Conservation (phyloP, 2,797 vertebrate species). For the Enteromius radiatus region DNA sequence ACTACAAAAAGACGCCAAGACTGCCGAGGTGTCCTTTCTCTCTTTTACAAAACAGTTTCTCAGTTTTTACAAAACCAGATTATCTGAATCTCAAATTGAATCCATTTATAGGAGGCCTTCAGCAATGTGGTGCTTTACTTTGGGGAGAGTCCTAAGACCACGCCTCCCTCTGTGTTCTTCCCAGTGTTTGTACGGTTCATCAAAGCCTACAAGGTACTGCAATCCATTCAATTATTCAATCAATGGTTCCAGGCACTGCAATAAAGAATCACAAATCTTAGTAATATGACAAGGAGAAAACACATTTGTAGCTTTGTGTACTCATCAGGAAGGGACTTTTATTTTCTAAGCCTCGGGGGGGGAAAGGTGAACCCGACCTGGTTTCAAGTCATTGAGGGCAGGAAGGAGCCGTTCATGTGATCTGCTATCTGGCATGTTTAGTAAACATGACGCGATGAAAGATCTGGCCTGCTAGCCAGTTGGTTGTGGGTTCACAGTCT, state of each 20-base stretch:
- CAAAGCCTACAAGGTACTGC: slow-evolving; percentile 91
- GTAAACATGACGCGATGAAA: slow-evolving; percentile 21
- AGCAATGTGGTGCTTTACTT: slow-evolving; percentile 95
- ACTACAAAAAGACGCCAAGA: slow-evolving; percentile 90
- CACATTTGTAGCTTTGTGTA: not conserved
- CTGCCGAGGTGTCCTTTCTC: slow-evolving; percentile 82
- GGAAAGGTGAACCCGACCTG: slow-evolving; percentile 15
- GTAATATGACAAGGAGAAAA: not conserved
- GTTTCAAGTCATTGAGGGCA: slow-evolving; percentile 2
- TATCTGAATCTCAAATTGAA: slow-evolving; percentile 50
- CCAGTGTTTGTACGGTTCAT: slow-evolving; percentile 96
- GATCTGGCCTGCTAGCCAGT: slow-evolving; percentile 3
- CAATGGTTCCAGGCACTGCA: not conserved
- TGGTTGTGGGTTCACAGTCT: slow-evolving; percentile 7
- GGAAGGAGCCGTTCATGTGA: slow-evolving; percentile 6
- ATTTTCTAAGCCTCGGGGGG: not conserved
- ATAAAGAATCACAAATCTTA: not conserved
- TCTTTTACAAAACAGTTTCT: slow-evolving; percentile 4
- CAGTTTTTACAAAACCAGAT: slow-evolving; percentile 42
- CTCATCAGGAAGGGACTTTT: slow-evolving; percentile 7
- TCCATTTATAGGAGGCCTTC: slow-evolving; percentile 88
- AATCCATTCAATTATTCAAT: slow-evolving; percentile 4
- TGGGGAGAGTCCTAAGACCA: slow-evolving; percentile 94
- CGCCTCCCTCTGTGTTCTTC: slow-evolving; percentile 96
- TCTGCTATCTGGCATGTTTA: slow-evolving; percentile 15